Evolutionary conservation across 2,797 vertebrate genomes (phyloP), one percentile per base, ranked within the genome.

Genomic region (Lagodon rhomboides): DNA sequence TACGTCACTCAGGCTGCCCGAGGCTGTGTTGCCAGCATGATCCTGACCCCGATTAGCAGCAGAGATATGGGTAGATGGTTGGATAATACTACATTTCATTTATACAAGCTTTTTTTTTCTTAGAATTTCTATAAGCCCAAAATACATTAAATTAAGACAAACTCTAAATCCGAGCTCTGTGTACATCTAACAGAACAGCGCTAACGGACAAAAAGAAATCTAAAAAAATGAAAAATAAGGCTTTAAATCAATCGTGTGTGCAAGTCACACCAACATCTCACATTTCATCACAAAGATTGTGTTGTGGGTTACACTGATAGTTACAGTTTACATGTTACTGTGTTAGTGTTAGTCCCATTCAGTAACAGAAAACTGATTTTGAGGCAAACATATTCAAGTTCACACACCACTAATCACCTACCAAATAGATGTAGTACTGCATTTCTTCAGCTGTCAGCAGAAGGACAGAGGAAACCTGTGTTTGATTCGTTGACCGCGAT

Each of bases 401-500:
- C 43, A 70, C 68, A 85, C 61, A 78, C 62, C 62, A 65, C 68
- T 58, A 66, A 12, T 46, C 70, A 30, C 27, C 54, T 18, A 27
- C 47, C 59, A 68, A 81, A 75, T 58, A 41, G 68, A 64, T 60
- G 20, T 63, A 56, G 65, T 23, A 41, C 68, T 63, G 54, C 60
- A 72, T 20, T 10, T 59, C 69, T 77, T 15, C 18, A 34, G 58
- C 17, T 43, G 12, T 56, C 54, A 73, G 73, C 63, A 55, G 22
- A 30, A 72, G 61, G 73, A 64, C 23, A 55, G 20, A 55, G 65
- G 49, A 54, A 65, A 66, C 38, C 54, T 7, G n/a, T 8, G 56
- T 70, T 76, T 79, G 80, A 85, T 74, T 77, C 47, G 58, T 81
- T 87, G 79, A 80, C 73, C 77, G 68, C 69, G 67, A 71, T 68